phyloP scores from a whole-genome alignment of 2,888 invertebrate species.

The Microplitis manilae region DNA sequence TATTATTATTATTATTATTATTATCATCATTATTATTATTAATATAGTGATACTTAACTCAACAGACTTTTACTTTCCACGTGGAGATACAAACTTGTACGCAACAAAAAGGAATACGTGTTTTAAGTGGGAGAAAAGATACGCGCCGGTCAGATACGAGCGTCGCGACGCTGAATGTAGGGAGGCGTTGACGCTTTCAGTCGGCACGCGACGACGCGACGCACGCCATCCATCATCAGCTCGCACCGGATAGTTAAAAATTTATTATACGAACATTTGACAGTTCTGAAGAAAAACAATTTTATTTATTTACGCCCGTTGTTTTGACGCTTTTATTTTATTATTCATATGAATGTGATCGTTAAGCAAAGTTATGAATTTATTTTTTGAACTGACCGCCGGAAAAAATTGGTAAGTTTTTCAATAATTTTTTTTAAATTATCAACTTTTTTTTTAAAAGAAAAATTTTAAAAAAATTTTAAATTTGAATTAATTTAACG shows the following conservation, averaged over 20 bases:
- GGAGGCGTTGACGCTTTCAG: slow-evolving; percentile 38
- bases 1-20: not conserved
- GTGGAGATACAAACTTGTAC: slow-evolving; percentile 13
- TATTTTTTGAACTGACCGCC: not conserved
- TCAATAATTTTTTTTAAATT: not conserved
- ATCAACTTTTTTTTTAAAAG: not conserved
- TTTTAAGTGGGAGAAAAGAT: slow-evolving; percentile 15
- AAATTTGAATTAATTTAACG: no score
- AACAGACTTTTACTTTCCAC: slow-evolving; percentile 15
- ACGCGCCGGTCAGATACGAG: slow-evolving; percentile 28
- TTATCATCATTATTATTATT: slow-evolving; percentile 7
- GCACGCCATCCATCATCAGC: slow-evolving; percentile 20
- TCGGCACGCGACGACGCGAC: slow-evolving; percentile 38
- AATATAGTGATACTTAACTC: not conserved
- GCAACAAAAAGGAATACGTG: not conserved
- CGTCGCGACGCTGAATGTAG: slow-evolving; percentile 29
- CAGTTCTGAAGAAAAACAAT: not conserved
- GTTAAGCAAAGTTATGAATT: not conserved
- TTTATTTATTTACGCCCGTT: not conserved
- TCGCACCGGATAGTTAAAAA: not conserved
- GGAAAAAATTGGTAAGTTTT: not conserved
- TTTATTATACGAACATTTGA: slow-evolving; percentile 1
- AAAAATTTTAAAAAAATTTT: not conserved
- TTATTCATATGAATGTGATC: not conserved
- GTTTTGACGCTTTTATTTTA: not conserved